phyloP scores from a whole-genome alignment of 2,888 invertebrate genomes.

The Caenorhabditis sp. region DNA sequence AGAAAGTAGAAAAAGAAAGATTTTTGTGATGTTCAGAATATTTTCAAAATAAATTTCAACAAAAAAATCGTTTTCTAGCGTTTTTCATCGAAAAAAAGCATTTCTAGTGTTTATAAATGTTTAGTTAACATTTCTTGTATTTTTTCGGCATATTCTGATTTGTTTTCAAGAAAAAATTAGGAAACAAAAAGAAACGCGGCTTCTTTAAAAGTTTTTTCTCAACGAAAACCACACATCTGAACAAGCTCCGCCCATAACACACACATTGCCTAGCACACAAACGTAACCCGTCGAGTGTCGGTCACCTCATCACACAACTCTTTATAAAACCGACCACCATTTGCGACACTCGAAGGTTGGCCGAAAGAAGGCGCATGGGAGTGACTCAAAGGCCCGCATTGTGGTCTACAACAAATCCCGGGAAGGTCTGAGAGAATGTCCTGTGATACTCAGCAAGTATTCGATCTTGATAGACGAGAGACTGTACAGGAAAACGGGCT shows the following conservation, averaged over 20 bases:
- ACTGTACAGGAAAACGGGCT: slow-evolving; percentile 52
- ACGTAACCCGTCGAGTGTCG: slow-evolving; percentile 35
- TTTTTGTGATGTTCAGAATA: too few species aligned
- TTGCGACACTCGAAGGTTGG: slow-evolving; percentile 15
- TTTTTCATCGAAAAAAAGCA: too few species aligned
- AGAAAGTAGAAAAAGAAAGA: too few species aligned
- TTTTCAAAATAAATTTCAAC: too few species aligned
- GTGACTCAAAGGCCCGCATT: slow-evolving; percentile 45
- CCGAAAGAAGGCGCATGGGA: slow-evolving; percentile 42
- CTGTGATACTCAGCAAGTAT: slow-evolving; percentile 52
- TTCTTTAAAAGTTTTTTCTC: neutral
- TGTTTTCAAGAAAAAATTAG: too few species aligned
- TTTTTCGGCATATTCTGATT: too few species aligned
- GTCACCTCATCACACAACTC: slow-evolving; percentile 1
- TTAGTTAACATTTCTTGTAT: too few species aligned
- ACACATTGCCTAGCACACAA: neutral
- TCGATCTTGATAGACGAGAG: slow-evolving; percentile 43
- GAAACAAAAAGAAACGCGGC: too few species aligned
- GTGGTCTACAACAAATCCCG: slow-evolving; percentile 48
- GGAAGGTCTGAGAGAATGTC: slow-evolving; percentile 63
- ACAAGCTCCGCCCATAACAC: neutral
- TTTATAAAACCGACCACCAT: slow-evolving; percentile 6
- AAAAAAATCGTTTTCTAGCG: too few species aligned
- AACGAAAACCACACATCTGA: neutral
- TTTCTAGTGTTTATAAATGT: too few species aligned